Conservation (phyloP, 37 sponge, comb jelly and placozoan species). For the Oopsacas minuta region DNA sequence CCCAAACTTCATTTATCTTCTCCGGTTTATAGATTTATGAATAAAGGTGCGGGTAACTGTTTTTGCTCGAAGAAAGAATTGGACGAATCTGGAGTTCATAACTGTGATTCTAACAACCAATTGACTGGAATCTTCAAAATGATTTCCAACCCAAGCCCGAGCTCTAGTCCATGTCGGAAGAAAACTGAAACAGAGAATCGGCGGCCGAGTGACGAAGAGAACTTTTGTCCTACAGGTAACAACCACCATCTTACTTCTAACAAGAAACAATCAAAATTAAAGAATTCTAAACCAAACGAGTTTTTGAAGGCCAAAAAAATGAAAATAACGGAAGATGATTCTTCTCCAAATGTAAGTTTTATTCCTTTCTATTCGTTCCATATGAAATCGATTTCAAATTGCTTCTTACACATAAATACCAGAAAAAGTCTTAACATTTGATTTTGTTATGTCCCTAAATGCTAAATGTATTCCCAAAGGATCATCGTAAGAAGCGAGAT, state of each 20-base stretch:
- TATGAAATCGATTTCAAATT: too few species aligned
- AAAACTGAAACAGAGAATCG: neutral
- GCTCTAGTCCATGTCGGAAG: neutral
- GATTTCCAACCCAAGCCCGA: neutral
- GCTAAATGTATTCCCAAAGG: neutral
- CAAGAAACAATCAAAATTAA: constrained; percentile 11
- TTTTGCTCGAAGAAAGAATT: neutral
- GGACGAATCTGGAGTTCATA: neutral
- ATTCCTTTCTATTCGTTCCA: too few species aligned
- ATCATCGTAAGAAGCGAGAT: neutral
- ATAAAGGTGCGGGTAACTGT: neutral
- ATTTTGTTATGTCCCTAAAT: too few species aligned
- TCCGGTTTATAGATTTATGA: too few species aligned
- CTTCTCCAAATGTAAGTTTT: neutral
- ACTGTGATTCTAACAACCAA: neutral
- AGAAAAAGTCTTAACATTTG: too few species aligned
- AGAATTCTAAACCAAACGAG: neutral
- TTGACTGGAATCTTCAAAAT: neutral
- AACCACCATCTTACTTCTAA: neutral
- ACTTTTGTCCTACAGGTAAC: neutral
- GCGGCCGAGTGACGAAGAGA: constrained; percentile 5
- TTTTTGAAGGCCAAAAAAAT: neutral
- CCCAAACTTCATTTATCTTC: too few species aligned
- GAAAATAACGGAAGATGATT: neutral
- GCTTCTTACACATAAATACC: too few species aligned